Conservation (phyloP, 2,113 vertebrate genomes). For the Beaufortia kweichowensis region DNA sequence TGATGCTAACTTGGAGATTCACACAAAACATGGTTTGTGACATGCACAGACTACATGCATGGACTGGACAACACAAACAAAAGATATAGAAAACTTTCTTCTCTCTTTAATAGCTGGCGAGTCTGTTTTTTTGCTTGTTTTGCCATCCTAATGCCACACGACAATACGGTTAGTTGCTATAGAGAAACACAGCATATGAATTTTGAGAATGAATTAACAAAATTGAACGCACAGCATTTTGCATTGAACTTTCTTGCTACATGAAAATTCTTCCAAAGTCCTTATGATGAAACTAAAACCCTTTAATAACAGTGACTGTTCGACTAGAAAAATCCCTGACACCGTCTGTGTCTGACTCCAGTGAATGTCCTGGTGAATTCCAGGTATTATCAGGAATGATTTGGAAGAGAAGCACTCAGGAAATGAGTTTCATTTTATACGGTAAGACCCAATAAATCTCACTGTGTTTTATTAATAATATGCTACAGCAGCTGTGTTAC, state of each 20-base stretch:
- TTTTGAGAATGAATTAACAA: background rate
- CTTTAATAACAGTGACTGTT: background rate
- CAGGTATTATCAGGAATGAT: background rate
- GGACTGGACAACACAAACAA: background rate
- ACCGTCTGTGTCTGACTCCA: background rate
- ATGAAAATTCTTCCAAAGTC: background rate
- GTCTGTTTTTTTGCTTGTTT: background rate
- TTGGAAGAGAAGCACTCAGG: background rate
- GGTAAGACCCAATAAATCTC: background rate
- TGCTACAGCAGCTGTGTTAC: slow-evolving; percentile 11
- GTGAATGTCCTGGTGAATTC: background rate
- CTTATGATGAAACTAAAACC: background rate
- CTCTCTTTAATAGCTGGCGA: background rate
- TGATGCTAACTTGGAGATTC: background rate
- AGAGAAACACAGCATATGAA: no score
- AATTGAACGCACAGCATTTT: background rate
- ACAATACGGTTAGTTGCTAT: no score
- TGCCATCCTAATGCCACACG: background rate
- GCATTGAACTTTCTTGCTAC: background rate
- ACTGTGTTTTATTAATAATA: slow-evolving; percentile 21
- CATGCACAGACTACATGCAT: no score
- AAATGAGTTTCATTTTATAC: slow-evolving; percentile 20
- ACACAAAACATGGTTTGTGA: no score
- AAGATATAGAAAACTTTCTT: background rate
- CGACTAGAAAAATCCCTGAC: background rate